Percentiles rank a stretch among this genome's conserved stretches.
phyloP scores from a whole-genome alignment of 2,888 invertebrate species.

The Dugesia japonica region DNA sequence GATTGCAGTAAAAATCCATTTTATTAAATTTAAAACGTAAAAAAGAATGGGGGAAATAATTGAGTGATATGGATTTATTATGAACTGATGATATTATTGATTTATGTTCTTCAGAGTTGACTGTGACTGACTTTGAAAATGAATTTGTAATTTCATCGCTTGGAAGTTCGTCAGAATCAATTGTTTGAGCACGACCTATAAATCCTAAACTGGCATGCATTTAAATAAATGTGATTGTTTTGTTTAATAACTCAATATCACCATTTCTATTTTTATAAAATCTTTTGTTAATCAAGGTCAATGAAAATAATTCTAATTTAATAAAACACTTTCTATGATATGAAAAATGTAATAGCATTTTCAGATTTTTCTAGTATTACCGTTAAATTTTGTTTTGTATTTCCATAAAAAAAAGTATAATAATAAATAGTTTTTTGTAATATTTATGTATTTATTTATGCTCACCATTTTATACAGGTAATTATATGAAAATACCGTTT shows the following conservation, averaged over 20 bases:
- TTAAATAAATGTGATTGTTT: neutral
- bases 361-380: too few species aligned
- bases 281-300: constrained; percentile 12
- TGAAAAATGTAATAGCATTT: too few species aligned
- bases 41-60: neutral
- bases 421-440: too few species aligned
- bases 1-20: constrained; percentile 4
- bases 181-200: constrained; percentile 22
- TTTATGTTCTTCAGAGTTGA: neutral
- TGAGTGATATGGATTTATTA: neutral
- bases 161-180: constrained; percentile 27
- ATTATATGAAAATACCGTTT: too few species aligned
- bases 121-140: neutral
- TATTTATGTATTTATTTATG: too few species aligned
- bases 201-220: constrained; percentile 24
- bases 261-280: constrained; percentile 14
- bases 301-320: neutral
- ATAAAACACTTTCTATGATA: neutral
- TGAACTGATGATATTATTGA: neutral
- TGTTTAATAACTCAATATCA: neutral
- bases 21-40: neutral
- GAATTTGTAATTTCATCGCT: neutral
- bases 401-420: too few species aligned
- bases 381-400: too few species aligned
- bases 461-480: too few species aligned